Evolutionary conservation across 1,140 invertebrate genomes (phyloP).

Genomic region (Contarinia nasturtii): DNA sequence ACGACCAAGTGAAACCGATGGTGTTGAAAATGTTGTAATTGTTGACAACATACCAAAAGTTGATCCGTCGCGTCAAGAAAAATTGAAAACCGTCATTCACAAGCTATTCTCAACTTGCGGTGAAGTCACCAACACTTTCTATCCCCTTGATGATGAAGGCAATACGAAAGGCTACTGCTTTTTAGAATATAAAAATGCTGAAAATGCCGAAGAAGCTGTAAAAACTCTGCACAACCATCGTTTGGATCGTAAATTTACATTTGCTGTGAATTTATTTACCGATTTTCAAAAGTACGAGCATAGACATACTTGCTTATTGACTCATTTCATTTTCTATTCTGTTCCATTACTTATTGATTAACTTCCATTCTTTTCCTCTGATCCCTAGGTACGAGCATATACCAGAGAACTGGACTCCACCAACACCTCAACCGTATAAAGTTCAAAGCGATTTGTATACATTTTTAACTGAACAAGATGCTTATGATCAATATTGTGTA

Average conservation of each 20-base stretch:
- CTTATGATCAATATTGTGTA: constrained; percentile 87
- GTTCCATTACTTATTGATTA: not conserved
- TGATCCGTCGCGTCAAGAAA: constrained; percentile 75
- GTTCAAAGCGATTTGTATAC: constrained; percentile 76
- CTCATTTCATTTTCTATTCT: not conserved
- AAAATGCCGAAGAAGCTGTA: constrained; percentile 70
- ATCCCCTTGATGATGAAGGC: constrained; percentile 66
- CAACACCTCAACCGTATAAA: constrained; percentile 68
- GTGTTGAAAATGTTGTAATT: constrained; percentile 88
- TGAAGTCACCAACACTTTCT: constrained; percentile 74
- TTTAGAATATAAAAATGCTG: constrained; percentile 70
- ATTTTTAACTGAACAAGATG: constrained; percentile 81
- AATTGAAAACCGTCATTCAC: constrained; percentile 78
- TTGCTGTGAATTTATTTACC: constrained; percentile 87
- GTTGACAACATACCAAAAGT: constrained; percentile 93
- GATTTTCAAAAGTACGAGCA: constrained; percentile 77
- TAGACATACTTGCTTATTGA: constrained; percentile 1
- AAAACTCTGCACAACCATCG: constrained; percentile 80
- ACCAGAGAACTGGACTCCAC: constrained; percentile 82
- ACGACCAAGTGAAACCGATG: constrained; percentile 85
- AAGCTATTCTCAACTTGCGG: constrained; percentile 90
- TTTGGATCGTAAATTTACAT: constrained; percentile 90
- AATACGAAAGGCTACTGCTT: constrained; percentile 90
- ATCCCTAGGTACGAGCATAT: constrained; percentile 67
- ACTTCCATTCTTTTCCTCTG: no score